Percentiles rank a stretch among this genome's conserved stretches.
Evolutionary conservation across 2,797 vertebrate species (phyloP).

Genomic region (Cynodonichthys magdalenae): DNA sequence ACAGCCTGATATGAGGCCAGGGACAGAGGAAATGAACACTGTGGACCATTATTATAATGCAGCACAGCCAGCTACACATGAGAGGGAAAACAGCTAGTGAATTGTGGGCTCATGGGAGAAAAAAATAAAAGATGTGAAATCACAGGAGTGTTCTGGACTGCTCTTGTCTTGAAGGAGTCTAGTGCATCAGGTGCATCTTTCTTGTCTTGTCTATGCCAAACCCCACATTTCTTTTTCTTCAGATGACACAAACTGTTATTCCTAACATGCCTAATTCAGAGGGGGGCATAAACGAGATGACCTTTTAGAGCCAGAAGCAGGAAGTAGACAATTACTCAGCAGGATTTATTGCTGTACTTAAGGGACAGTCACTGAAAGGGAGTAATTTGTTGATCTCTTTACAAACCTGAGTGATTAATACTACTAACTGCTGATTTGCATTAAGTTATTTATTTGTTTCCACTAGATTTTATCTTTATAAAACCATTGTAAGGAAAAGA

Average conservation of each 20-base stretch:
- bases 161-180: slow-evolving; percentile 20
- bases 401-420: slow-evolving; percentile 22
- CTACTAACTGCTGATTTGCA: not conserved
- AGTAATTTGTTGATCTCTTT: slow-evolving; percentile 17
- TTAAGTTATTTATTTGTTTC: slow-evolving; percentile 3
- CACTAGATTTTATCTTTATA: not conserved
- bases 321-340: slow-evolving; percentile 24
- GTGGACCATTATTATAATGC: slow-evolving; percentile 60
- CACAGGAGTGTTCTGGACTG: slow-evolving; percentile 27
- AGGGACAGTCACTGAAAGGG: slow-evolving; percentile 15
- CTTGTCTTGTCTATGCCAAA: not conserved
- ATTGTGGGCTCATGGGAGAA: slow-evolving; percentile 48
- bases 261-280: slow-evolving; percentile 30
- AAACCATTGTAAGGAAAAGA: slow-evolving; percentile 1
- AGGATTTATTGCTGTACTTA: slow-evolving; percentile 23
- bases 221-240: slow-evolving; percentile 22
- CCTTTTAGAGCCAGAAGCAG: slow-evolving; percentile 9
- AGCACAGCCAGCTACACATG: slow-evolving; percentile 38
- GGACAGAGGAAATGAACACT: slow-evolving; percentile 58
- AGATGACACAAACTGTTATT: slow-evolving; percentile 4
- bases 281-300: slow-evolving; percentile 12
- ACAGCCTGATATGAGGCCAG: slow-evolving; percentile 52
- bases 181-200: slow-evolving; percentile 8
- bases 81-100: slow-evolving; percentile 54
- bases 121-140: slow-evolving; percentile 49